phyloP scores from a whole-genome alignment of 2,113 vertebrate species.

The Uropsilus gracilis region DNA sequence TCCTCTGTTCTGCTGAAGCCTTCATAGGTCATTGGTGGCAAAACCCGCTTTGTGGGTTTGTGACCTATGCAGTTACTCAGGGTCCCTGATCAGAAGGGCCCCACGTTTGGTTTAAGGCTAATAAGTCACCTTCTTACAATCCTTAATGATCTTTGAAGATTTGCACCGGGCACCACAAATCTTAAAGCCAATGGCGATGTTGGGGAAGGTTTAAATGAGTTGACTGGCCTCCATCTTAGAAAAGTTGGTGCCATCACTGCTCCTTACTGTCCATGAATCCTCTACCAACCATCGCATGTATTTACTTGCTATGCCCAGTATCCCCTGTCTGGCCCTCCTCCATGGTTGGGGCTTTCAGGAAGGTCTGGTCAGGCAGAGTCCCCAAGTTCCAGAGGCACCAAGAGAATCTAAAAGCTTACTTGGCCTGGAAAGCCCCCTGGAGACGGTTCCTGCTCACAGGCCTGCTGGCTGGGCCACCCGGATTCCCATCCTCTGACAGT shows the following conservation, averaged over 20 bases:
- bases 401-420: neutral
- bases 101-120: neutral
- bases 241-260: neutral
- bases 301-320: neutral
- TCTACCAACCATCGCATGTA: neutral
- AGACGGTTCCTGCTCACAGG: constrained; percentile 35
- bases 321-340: neutral
- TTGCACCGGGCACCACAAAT: neutral
- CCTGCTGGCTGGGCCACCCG: constrained; percentile 37
- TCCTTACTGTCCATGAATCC: neutral
- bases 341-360: neutral
- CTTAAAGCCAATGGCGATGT: neutral
- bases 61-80: neutral
- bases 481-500: constrained; percentile 70
- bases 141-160: neutral
- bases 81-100: neutral
- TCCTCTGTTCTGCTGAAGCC: neutral
- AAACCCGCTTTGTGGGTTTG: neutral
- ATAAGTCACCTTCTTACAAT: neutral
- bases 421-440: constrained; percentile 46
- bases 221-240: neutral
- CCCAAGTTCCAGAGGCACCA: constrained; percentile 1
- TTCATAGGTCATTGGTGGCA: neutral
- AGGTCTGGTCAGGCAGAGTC: neutral
- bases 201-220: neutral